Conservation (phyloP, 2,113 vertebrate species). For the Dipodomys ordii region DNA sequence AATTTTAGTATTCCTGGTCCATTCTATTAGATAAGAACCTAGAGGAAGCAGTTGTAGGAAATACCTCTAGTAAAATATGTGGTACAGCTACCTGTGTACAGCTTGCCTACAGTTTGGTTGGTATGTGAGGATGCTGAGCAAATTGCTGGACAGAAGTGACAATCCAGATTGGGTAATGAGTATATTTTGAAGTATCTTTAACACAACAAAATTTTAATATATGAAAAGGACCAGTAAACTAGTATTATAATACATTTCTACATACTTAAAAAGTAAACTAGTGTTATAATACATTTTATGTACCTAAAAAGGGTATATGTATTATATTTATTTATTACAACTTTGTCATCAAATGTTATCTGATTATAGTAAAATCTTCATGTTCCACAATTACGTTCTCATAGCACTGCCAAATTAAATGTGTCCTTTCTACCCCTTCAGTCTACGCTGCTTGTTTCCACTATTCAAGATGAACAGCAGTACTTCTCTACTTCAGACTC, state of each 20-base stretch:
- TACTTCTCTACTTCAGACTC: background rate
- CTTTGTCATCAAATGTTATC: constrained; percentile 89
- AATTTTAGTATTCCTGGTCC: background rate
- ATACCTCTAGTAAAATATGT: background rate
- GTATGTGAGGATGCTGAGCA: no score
- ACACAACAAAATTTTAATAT: no score
- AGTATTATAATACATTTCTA: background rate
- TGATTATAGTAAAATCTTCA: no score
- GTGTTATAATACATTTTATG: no score
- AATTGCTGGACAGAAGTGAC: no score
- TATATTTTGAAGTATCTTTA: background rate
- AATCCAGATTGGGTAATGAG: background rate
- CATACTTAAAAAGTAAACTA: background rate
- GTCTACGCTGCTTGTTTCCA: background rate
- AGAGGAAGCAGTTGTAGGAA: background rate
- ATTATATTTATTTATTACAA: constrained; percentile 89
- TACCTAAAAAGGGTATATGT: no score
- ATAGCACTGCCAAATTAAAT: background rate
- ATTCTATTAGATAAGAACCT: background rate
- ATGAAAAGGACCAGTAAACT: background rate
- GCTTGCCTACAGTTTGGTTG: background rate
- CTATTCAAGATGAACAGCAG: background rate
- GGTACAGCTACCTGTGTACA: background rate
- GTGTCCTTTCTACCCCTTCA: background rate
- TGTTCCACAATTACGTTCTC: no score